Base-by-base conservation (phyloP, 2,888 invertebrate species). In the Uropetala carovei region DNA sequence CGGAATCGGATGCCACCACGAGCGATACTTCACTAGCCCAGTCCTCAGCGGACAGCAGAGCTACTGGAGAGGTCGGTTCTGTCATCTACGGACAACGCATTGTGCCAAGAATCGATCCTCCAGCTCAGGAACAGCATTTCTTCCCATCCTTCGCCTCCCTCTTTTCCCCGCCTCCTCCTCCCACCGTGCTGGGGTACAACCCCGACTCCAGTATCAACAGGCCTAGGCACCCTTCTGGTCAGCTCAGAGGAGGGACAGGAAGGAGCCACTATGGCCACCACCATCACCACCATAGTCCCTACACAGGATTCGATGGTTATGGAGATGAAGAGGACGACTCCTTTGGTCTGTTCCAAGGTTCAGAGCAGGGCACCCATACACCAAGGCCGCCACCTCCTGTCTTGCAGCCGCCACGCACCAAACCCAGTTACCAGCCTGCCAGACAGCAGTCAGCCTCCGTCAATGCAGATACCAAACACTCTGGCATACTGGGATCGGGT, bases 81-180 rank as follows among this genome's bases (percentile, higher is more conserved):
- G 11, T 75, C 75, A 75, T 89, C 27, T 89, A 64, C 43, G 89
- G 89, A 10, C 59, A 64, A 9, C 30, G 89, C 11, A 89, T 64
- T 22, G 43, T 43, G 64, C 75, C 75, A 8, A 27, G 27, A n/a
- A n/a, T 64, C 8, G 89, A 89, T 64, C 57, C 81, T 59, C 58
- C 59, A 85, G 93, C 93, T 13, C 93, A 93, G 85, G 93, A 93
- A 27, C 94, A 94, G 93, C 94, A 94, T 92, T 98, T 97, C 95
- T 98, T 97, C 95, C 98, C 98, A 0, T 96, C 97, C 0, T 98
- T 97, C 94, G 96, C 97, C 3, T 97, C 96, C 93, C 95, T 97
- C 16, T 97, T 97, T 94, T 96, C 97, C 5, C 93, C 95, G n/a
- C 96, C 96, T 85, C 96, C 96, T 94, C 96, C 96, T 0, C 95